Evolutionary conservation across 2,888 invertebrate genomes (phyloP).

Genomic region (Aphidius colemani): DNA sequence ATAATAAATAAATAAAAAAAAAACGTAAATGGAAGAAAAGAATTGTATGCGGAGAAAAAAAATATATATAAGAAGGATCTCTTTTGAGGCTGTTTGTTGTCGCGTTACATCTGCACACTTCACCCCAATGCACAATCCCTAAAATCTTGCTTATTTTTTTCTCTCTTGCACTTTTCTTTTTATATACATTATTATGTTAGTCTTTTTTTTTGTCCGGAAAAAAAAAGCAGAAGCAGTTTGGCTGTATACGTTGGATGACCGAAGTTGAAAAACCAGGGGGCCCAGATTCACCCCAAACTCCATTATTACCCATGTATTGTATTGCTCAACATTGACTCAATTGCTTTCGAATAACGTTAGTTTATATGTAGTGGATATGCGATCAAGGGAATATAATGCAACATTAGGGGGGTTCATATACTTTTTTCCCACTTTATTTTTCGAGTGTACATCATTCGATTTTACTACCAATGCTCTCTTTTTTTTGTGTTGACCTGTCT

Average conservation of each 20-base stretch:
- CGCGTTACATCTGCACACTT: slow-evolving; percentile 56
- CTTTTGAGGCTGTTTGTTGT: slow-evolving; percentile 55
- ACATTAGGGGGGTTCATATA: slow-evolving; percentile 23
- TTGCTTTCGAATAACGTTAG: slow-evolving; percentile 59
- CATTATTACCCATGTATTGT: slow-evolving; percentile 61
- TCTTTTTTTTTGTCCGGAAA: slow-evolving; percentile 29
- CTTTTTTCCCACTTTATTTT: slow-evolving; percentile 30
- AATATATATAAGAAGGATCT: slow-evolving; percentile 34
- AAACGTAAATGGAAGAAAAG: neutral
- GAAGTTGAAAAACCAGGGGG: slow-evolving; percentile 29
- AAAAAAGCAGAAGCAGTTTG: neutral
- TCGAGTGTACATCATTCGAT: slow-evolving; percentile 52
- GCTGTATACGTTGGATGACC: slow-evolving; percentile 20
- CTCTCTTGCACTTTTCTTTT: slow-evolving; percentile 31
- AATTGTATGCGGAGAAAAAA: slow-evolving; percentile 1
- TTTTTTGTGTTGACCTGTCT: slow-evolving; percentile 19
- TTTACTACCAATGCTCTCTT: slow-evolving; percentile 59
- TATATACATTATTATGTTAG: slow-evolving; percentile 2
- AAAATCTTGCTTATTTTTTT: slow-evolving; percentile 39
- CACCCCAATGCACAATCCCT: slow-evolving; percentile 27
- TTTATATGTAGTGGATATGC: neutral
- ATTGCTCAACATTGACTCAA: slow-evolving; percentile 60
- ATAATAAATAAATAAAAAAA: slow-evolving; percentile 8
- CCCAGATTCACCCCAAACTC: slow-evolving; percentile 58
- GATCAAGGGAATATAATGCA: slow-evolving; percentile 11